Percentiles rank a stretch among this genome's conserved stretches.
phyloP scores from a whole-genome alignment of 2,113 vertebrate genomes.

The Marmota flaviventris region DNA sequence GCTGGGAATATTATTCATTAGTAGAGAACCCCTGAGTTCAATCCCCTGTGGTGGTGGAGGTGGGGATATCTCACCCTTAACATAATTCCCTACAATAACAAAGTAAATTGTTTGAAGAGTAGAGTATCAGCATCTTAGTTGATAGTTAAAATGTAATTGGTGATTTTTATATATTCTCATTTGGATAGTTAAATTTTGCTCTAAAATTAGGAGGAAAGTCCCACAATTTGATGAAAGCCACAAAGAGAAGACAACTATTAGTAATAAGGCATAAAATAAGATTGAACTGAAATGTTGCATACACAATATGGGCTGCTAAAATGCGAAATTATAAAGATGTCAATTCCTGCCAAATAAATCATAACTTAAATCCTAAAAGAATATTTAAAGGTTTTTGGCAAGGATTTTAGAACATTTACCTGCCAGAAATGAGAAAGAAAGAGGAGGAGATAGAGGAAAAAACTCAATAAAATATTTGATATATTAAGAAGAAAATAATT shows the following conservation, averaged over 20 bases:
- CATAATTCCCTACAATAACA: neutral
- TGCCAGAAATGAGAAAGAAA: neutral
- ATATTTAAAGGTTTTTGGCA: neutral
- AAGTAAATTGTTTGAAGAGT: neutral
- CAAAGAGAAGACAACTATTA: neutral
- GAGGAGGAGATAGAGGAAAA: neutral
- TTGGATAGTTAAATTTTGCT: neutral
- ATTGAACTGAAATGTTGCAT: constrained; percentile 5
- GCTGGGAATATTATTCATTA: no score
- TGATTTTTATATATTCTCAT: neutral
- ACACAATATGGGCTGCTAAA: neutral
- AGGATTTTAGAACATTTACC: neutral
- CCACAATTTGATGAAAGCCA: neutral
- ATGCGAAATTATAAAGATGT: neutral
- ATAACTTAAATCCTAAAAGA: neutral
- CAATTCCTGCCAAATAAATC: neutral
- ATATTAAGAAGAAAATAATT: neutral
- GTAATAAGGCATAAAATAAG: neutral
- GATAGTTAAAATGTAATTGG: neutral
- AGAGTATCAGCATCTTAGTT: neutral
- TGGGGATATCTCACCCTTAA: neutral
- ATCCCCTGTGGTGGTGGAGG: no score
- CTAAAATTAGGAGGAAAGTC: neutral
- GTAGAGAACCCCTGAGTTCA: no score
- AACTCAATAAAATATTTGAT: neutral